Base-by-base conservation (phyloP, 37 sponge, comb jelly and placozoan species). In the Ephydatia muelleri region DNA sequence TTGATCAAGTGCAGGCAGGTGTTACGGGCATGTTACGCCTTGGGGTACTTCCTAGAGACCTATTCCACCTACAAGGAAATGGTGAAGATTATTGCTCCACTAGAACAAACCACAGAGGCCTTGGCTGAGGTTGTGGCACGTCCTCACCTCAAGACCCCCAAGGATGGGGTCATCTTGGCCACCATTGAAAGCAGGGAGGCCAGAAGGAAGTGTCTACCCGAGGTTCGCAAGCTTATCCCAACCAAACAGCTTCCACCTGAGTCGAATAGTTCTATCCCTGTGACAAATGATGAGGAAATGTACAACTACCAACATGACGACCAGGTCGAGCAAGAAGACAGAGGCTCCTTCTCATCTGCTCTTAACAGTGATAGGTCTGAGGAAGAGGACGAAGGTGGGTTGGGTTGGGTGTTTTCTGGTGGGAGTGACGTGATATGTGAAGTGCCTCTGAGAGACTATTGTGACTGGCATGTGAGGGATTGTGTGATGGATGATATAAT, bases 101-200 rank as follows among this genome's bases (percentile, higher is more conserved):
- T 83, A 16, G 83, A 83, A 31, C 37, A 30, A 25, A 39, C 74
- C 48, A 83, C 83, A 3, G 83, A 83, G 33, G 21, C 22, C n/a
- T 33, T 83, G 49, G 49, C 75, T 31, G 47, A 83, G 27, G 43
- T 72, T 27, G 72, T 83, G 75, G 75, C 83, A 29, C 27, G 83
- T 0, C 83, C 83, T 22, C 48, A 83, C 36, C 57, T 72, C 30
- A 73, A 65, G n/a, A 83, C 83, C 4, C 83, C 83, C 23, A 83
- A 83, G 64, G 83, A 83, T 73, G 27, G 34, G 66, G 75, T 83
- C 28, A 35, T 83, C 8, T 39, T 83, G 64, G 21, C 32, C 22
- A 83, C 83, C 37, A 40, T 83, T 3, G 49, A 83, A 11, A 83
- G 83, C 37, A 30, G 83, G 27, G 74, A 73, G 11, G 64, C 23